Conservation (phyloP, 2,888 invertebrate genomes). For the Harpalus rufipes region DNA sequence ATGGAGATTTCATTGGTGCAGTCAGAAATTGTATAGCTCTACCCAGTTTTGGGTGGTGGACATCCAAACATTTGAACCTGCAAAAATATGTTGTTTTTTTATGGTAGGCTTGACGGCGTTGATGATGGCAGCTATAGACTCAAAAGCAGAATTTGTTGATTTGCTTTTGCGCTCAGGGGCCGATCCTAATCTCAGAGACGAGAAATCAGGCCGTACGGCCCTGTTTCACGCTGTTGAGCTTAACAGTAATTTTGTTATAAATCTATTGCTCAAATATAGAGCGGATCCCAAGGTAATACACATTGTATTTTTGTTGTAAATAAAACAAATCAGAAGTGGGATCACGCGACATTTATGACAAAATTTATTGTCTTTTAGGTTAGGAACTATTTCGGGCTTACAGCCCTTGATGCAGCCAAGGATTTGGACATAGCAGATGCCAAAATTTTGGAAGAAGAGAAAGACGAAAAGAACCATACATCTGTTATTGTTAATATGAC, state of each 20-base stretch:
- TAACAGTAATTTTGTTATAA: conserved; percentile 69
- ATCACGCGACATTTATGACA: too few relatives aligned
- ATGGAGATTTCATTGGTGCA: too few relatives aligned
- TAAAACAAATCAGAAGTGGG: too few relatives aligned
- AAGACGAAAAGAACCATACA: conserved; percentile 68
- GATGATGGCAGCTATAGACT: conserved; percentile 77
- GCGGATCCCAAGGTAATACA: conserved; percentile 75
- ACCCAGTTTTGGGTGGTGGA: too few relatives aligned
- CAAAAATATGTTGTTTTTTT: too few relatives aligned
- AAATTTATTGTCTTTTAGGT: conserved; percentile 67
- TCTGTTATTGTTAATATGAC: conserved; percentile 12
- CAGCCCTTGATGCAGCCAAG: conserved; percentile 76
- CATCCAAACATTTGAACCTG: too few relatives aligned
- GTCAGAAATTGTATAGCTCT: too few relatives aligned
- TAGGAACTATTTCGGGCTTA: conserved; percentile 77
- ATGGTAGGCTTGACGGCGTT: conserved; percentile 78
- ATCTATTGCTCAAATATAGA: conserved; percentile 75
- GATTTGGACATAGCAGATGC: conserved; percentile 74
- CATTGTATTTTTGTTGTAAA: too few relatives aligned
- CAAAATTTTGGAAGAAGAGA: conserved; percentile 74
- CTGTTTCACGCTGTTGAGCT: conserved; percentile 77
- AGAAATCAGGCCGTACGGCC: conserved; percentile 78
- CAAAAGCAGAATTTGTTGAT: conserved; percentile 74
- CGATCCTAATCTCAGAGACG: conserved; percentile 74
- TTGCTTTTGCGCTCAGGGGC: conserved; percentile 74